Conservation (phyloP, 2,888 invertebrate genomes). For the Sphaeridia pumilis region DNA sequence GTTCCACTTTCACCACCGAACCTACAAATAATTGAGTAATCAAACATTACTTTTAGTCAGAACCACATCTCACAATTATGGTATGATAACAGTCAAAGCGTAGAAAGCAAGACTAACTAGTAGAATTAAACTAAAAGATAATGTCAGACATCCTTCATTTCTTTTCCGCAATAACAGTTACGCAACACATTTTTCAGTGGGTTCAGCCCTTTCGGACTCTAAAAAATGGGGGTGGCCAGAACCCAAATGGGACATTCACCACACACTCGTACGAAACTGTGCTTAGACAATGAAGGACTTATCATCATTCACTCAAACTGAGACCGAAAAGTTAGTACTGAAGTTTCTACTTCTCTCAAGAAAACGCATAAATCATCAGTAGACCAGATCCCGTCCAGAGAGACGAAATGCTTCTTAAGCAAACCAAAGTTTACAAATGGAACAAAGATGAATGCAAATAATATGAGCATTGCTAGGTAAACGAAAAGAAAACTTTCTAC, state of each 20-base stretch:
- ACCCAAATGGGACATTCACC: conserved; percentile 9
- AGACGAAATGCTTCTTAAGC: no score
- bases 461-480: no score
- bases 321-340: no score
- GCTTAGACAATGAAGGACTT: conserved; percentile 11
- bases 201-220: conserved; percentile 21
- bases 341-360: no score
- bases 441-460: no score
- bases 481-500: no score
- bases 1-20: conserved; percentile 28
- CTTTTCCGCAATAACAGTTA: conserved; percentile 10
- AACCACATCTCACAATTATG: no score
- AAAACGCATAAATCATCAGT: no score
- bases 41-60: neutral
- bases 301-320: conserved; percentile 1
- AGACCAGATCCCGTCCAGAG: no score
- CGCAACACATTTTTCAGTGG: conserved; percentile 14
- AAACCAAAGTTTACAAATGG: no score
- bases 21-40: conserved; percentile 10
- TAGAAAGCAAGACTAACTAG: neutral
- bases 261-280: conserved; percentile 3
- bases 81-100: no score
- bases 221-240: conserved; percentile 9
- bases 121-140: neutral
- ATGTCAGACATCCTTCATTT: conserved; percentile 14